Evolutionary conservation across 2,888 invertebrate species (phyloP).

Genomic region (Thelaira solivaga): DNA sequence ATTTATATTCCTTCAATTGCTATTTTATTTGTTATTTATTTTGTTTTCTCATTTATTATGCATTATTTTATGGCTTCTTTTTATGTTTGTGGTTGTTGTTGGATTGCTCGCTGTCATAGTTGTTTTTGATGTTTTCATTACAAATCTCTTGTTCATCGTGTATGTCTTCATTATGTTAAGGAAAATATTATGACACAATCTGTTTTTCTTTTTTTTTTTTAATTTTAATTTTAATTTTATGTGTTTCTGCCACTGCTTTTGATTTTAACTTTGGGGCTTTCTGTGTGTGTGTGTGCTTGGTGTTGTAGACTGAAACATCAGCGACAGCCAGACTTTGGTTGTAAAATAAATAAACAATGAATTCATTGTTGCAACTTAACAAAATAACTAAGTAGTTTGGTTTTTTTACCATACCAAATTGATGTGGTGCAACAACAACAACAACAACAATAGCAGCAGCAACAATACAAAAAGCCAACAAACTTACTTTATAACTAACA

Average conservation of each 20-base stretch:
- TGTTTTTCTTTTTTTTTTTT: too few species aligned
- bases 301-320: constrained; percentile 8
- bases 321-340: constrained; percentile 40
- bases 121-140: constrained; percentile 32
- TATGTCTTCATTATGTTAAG: constrained; percentile 58
- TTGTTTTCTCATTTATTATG: constrained; percentile 16
- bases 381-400: too few species aligned
- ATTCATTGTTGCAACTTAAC: constrained; percentile 41
- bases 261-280: too few species aligned
- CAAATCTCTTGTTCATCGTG: constrained; percentile 23
- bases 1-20: too few species aligned
- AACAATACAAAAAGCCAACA: too few species aligned
- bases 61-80: constrained; percentile 39
- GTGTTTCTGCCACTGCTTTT: constrained; percentile 54
- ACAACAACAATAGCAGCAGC: not conserved
- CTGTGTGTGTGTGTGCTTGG: too few species aligned
- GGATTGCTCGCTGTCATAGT: not conserved
- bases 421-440: not conserved
- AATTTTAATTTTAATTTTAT: constrained; percentile 54
- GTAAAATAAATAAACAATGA: constrained; percentile 56
- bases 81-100: constrained; percentile 35
- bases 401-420: constrained; percentile 41
- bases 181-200: constrained; percentile 58
- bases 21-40: too few species aligned
- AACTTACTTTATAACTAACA: constrained; percentile 7